Base-by-base conservation (phyloP, 2,797 vertebrate species). In the Pantherophis vulpinus region DNA sequence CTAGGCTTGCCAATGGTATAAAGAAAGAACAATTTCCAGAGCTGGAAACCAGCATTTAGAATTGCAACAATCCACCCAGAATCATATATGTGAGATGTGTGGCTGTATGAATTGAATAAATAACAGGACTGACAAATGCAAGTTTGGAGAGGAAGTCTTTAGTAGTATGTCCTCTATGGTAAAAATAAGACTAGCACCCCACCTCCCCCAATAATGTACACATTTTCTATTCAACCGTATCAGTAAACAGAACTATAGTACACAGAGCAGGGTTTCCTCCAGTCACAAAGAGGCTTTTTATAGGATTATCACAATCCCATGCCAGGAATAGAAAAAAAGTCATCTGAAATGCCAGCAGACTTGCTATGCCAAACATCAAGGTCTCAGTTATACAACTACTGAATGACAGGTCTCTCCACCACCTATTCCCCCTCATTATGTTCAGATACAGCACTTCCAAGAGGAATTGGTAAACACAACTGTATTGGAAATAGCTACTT, bases 301-400 rank as follows among this genome's bases (percentile, higher is more conserved):
- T 55, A 27, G 93, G 93, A 93, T 93, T 93, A 89, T 79, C 47
- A 42, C 58, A 91, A 93, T 93, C 93, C 59, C 86, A 91, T 56
- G 90, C 58, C 70, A 18, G 54, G 47, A 93, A 93, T 86, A 91
- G 90, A 87, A 47, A 90, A 91, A 83, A 88, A 51, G 56, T 86
- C 56, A 59, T 59, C 54, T 32, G 61, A 90, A 90, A 91, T 87
- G 42, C 25, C 51, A 20, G 47, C 66, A 60, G 27, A 58, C 56
- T 55, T 89, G 32, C 55, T 74, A 88, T 88, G 29, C 60, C 60
- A 87, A 4, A 5, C 70, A 87, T 54, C 42, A 23, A 86, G 16
- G 47, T 59, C 20, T 60, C 59, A 47, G 10, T 56, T 66, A 61
- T 20, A 66, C 47, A 74, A 47, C 58, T 58, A 10, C 32, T 32